These are phyloP conservation scores for Lepidothrix coronata DNA, from an alignment of 2,113 vertebrate genomes.

Conservation along the genomic window DNA sequence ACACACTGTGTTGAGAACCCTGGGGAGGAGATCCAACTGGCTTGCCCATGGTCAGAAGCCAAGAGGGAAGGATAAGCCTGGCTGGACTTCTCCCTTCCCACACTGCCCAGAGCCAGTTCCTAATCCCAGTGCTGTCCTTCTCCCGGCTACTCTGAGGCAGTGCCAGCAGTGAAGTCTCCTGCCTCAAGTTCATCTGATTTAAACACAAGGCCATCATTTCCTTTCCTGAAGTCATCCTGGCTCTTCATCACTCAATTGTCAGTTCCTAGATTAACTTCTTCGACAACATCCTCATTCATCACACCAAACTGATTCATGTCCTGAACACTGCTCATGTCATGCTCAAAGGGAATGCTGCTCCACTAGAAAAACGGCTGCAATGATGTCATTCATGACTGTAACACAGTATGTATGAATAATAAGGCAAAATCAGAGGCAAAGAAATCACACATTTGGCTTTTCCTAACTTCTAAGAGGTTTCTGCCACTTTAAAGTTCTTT, in stretches of 20 bases:
- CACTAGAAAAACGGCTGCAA: not conserved
- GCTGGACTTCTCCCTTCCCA: not conserved
- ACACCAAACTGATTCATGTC: not conserved
- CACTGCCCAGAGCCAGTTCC: not conserved
- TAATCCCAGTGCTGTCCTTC: not conserved
- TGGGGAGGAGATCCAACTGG: not conserved
- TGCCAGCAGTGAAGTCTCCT: not conserved
- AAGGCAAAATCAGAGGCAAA: not conserved
- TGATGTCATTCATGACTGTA: not conserved
- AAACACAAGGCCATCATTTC: not conserved
- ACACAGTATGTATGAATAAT: not conserved
- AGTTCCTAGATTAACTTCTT: constrained; percentile 30
- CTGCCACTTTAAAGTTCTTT: not conserved
- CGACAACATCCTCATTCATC: constrained; percentile 17
- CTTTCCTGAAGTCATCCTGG: not conserved
- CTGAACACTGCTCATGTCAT: not conserved
- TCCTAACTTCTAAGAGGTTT: not conserved
- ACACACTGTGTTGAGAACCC: not conserved
- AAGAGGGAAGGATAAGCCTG: not conserved
- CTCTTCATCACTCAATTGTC: not conserved
- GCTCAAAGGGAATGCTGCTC: not conserved
- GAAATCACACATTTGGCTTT: not conserved
- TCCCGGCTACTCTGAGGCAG: not conserved
- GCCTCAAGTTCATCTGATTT: not conserved
- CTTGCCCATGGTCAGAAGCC: not conserved